Evolutionary conservation across 2,113 vertebrate species (phyloP).

Genomic region (Ranitomeya variabilis): DNA sequence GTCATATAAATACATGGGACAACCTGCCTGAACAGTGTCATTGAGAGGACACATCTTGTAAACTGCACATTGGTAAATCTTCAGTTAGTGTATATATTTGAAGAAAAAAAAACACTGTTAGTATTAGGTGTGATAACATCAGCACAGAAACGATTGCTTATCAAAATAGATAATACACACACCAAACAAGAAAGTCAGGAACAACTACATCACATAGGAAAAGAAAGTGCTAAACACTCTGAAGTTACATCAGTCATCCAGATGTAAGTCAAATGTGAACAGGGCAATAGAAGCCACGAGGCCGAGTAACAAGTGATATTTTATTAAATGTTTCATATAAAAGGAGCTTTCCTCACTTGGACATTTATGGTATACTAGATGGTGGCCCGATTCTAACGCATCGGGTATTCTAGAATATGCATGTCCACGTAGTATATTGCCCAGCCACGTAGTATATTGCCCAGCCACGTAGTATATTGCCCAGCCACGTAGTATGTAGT

Average conservation of each 20-base stretch:
- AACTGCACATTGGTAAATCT: not conserved
- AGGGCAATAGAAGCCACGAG: not conserved
- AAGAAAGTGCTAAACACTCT: not conserved
- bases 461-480: too few species aligned
- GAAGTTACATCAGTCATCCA: not conserved
- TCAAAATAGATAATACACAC: not conserved
- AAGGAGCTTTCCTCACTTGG: too few species aligned
- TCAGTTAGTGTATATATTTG: not conserved
- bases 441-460: too few species aligned
- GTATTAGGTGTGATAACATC: not conserved
- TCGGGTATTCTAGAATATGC: too few species aligned
- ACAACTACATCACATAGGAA: not conserved
- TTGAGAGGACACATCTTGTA: not conserved
- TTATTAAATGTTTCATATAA: too few species aligned
- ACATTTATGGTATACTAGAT: too few species aligned
- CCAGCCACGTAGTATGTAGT: too few species aligned
- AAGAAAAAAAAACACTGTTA: not conserved
- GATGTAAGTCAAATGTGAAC: not conserved
- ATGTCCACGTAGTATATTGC: too few species aligned
- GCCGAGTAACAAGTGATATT: not conserved
- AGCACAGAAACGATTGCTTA: not conserved
- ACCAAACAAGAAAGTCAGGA: slow-evolving; percentile 12
- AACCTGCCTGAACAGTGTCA: not conserved
- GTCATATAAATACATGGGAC: not conserved
- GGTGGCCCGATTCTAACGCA: too few species aligned